Evolutionary conservation across 2,888 invertebrate genomes (phyloP).

Genomic region (Tetragonula carbonaria): DNA sequence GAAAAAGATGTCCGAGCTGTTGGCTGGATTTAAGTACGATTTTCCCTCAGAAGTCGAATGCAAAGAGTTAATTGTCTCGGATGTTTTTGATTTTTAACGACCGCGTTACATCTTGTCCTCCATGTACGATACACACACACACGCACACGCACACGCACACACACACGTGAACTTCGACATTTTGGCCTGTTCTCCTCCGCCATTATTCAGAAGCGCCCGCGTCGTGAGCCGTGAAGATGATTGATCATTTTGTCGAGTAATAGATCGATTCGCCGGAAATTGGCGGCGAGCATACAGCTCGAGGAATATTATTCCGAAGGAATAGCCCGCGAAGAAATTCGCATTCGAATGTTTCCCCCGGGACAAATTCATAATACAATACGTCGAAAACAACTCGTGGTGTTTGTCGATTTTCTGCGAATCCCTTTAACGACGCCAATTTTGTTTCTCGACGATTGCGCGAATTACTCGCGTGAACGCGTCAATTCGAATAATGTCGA

Average conservation of each 20-base stretch:
- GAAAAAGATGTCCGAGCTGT: too few relatives aligned
- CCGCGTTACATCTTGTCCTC: background rate
- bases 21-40: too few relatives aligned
- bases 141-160: too few relatives aligned
- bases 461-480: background rate
- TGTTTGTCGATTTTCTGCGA: background rate
- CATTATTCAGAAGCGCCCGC: conserved; percentile 30
- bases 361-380: background rate
- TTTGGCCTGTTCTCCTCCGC: conserved; percentile 19
- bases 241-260: conserved; percentile 23
- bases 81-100: background rate
- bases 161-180: conserved; percentile 43
- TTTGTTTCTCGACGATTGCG: conserved; percentile 1
- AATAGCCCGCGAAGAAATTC: background rate
- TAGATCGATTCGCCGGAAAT: conserved; percentile 11
- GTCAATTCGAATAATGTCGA: background rate
- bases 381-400: background rate
- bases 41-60: too few relatives aligned
- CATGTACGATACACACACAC: too few relatives aligned
- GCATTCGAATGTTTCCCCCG: background rate
- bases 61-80: too few relatives aligned
- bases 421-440: conserved; percentile 18
- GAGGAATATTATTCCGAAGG: background rate
- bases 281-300: background rate
- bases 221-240: conserved; percentile 36